Base-by-base conservation (phyloP, 2,888 invertebrate genomes). In the Apantesis nais region DNA sequence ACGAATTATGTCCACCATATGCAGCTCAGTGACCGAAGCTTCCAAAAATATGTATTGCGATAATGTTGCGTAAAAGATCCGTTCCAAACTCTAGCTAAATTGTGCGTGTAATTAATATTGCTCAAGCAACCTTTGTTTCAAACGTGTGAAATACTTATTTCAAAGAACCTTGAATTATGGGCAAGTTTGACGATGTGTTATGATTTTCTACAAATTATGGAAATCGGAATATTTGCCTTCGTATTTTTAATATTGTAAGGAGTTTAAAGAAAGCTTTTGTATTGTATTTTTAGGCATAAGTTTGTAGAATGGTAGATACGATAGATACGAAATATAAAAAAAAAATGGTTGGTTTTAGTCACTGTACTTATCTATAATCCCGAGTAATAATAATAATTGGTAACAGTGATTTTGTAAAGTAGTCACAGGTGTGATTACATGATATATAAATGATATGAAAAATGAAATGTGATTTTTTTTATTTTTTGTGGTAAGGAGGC, bases 61-160 rank as follows among this genome's bases (percentile, higher is more conserved):
- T n/a, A 22, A 55, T 41, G 2, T 69, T 65, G 25, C 60, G 65
- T 44, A 61, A 65, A 16, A 22, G 19, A 61, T 44, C 44, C 11
- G 22, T 31, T 63, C 4, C 4, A 63, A 44, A 63, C 22, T 16
- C 7, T 39, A 41, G 29, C 29, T 63, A 39, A 55, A 48, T 62
- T 68, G 48, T 52, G 31, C n/a, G 62, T n/a, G 34, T 44, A 52
- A 55, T 39, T 39, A n/a, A 52, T 69, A 39, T 66, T 70, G 39
- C 70, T 37, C 4, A 69, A 66, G 25, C 62, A 22, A 66, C 52
- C 62, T 52, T 70, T 52, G 37, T 66, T 70, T 16, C 37, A 66
- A 70, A 62, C 12, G 52, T 66, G 66, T 52, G 52, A 62, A 41
- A 39, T 62, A 66, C 52, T 70, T 55, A 31, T 31, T 25, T 61